Percentiles rank a stretch among this genome's conserved stretches.
These are phyloP conservation scores for Aphrophora alni DNA, from an alignment of 2,888 invertebrate species.

Conservation along the genomic window DNA sequence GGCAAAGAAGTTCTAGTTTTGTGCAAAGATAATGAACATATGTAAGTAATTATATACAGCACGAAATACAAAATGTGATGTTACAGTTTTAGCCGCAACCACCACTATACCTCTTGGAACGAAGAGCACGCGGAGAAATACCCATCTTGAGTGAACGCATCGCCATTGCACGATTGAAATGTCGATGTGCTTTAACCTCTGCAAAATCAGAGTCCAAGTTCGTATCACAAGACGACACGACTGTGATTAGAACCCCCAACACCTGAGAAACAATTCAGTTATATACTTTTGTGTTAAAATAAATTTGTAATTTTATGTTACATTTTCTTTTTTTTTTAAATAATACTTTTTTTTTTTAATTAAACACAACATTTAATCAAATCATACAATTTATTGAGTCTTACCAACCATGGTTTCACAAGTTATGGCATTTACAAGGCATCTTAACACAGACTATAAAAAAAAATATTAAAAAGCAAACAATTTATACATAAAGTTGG, in stretches of 20 bases:
- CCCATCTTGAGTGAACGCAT: slow-evolving; percentile 72
- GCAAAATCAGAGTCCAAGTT: slow-evolving; percentile 58
- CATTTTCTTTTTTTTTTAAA: too few species aligned
- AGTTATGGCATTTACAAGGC: too few species aligned
- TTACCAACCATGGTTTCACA: too few species aligned
- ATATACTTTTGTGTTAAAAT: too few species aligned
- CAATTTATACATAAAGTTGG: too few species aligned
- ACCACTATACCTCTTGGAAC: slow-evolving; percentile 47
- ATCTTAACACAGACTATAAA: too few species aligned
- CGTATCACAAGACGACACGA: slow-evolving; percentile 75
- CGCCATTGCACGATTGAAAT: slow-evolving; percentile 89
- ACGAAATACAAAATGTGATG: neutral
- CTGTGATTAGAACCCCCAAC: slow-evolving; percentile 81
- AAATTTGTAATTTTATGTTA: too few species aligned
- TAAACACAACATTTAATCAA: too few species aligned
- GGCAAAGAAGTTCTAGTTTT: neutral
- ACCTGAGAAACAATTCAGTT: slow-evolving; percentile 69
- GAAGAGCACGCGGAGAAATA: slow-evolving; percentile 47
- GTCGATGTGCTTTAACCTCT: slow-evolving; percentile 75
- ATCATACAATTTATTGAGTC: too few species aligned
- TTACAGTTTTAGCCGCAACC: slow-evolving; percentile 41
- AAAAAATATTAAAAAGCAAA: too few species aligned
- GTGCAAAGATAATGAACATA: neutral
- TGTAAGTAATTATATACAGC: neutral
- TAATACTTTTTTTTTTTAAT: too few species aligned